Evolutionary conservation across 2,888 invertebrate species (phyloP), one percentile per base, ranked within the genome.

Genomic region (Gymnosoma rotundatum): DNA sequence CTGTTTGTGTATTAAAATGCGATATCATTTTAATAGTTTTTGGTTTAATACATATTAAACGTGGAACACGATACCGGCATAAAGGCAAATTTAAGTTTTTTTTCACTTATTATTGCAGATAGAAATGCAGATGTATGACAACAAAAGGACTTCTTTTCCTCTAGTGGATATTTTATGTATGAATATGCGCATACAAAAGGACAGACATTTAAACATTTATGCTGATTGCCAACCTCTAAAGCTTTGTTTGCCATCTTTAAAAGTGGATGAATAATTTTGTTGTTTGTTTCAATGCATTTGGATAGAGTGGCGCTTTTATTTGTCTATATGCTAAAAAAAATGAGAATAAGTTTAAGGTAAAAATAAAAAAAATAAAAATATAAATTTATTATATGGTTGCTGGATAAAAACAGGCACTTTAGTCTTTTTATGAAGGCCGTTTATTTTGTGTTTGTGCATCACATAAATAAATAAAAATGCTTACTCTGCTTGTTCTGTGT

Each of bases 261-360:
- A 63, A 45, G 20, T 69, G 48, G 5, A 75, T 66, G 56, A 32
- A 4, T 74, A 21, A 20, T 36, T 16, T 48, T 58, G 7, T 48
- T 52, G 6, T 38, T 64, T 54, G 25, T 20, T 10, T 25, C 63
- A 45, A 21, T 54, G 14, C 63, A 54, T 56, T 64, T 54, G 45
- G 25, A 74, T 61, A 70, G 76, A 72, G 83, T 83, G 83, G 83
- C 79, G 83, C 79, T 76, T 83, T 83, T 67, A 76, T 83, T 83
- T 80, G 79, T 83, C 76, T 80, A 76, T 72, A 79, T 73, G 50
- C 8, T 69, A 7, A 10, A 72, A 25, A 66, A 42, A 66, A 45
- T 45, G 16, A 0, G 16, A 18, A 64, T 67, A 54, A 80, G 18
- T 42, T 67, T 48, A 72, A 75, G 69, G 63, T 82, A 73, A 25